Base-by-base conservation (phyloP, 2,113 vertebrate genomes). In the Halichoerus grypus region DNA sequence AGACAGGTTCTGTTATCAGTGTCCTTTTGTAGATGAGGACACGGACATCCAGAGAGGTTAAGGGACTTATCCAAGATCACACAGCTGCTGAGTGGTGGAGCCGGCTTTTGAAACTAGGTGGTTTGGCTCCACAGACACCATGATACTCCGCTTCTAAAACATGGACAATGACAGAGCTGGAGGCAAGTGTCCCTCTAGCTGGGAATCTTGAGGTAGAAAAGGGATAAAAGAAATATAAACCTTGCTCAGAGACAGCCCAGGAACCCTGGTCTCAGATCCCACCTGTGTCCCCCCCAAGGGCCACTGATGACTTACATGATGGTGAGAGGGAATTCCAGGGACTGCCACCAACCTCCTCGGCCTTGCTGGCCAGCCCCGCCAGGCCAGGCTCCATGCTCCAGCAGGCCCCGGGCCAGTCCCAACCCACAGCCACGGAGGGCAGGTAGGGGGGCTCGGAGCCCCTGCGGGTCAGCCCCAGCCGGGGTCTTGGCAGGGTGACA, bases 401-500 rank as follows among this genome's bases (percentile, higher is more conserved):
- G 91, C 42, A 16, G 91, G 90, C 1, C 71, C 31, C 4, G 5
- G 67, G 61, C 88, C 87, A 65, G 21, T 63, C 76, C 65, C 83
- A 33, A 65, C 0, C 28, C 39, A 14, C 87, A 97, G 1, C 31
- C 13, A 14, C 33, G 2, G 89, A 46, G 71, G 97, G 86, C 13
- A 94, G 92, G 36, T 98, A 36, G 65, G 95, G 61, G 4, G 99
- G 98, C 94, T 99, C 99, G 0, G 98, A 99, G 61, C 96, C 98
- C 71, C 98, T 95, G 24, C 72, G 95, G 63, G 89, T 46, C 65
- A 95, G 83, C 3, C 28, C 51, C 22, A 76, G 91, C 13, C 1
- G 42, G 31, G 28, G 46, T 72, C 46, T 96, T 39, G 19, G 86
- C 79, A 72, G 1, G 86, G 97, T 94, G 61, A 98, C 0, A 0